Evolutionary conservation across 2,797 vertebrate species (phyloP), one percentile per base, ranked within the genome.

Genomic region (Mareca strepera): DNA sequence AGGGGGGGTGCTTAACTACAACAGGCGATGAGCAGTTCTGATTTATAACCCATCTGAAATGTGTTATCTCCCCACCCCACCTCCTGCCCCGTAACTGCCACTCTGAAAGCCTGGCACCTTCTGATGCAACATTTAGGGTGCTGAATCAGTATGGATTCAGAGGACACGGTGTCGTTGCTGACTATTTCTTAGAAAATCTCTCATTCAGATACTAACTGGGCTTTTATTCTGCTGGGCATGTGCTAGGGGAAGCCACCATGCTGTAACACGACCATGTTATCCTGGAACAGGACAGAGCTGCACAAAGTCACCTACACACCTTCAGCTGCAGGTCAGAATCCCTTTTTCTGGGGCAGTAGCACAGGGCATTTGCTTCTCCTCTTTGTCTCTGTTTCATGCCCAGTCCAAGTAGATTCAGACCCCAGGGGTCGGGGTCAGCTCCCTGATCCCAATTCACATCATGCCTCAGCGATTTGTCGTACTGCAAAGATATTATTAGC

Each of bases 41-140:
- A 94, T 95, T 94, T 94, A 94, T 80, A 88, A 88, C 82, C 70
- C 56, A 29, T 91, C 46, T 63, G 66, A 94, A 93, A 59, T 15
- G 14, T 56, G 93, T 94, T 94, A 88, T 82, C 93, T 93, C 43
- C 46, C 14, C 55, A 77, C 28, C 63, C 87, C 90, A 90, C 77
- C 88, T 93, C 91, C 88, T 95, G 80, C 80, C 77, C 78, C 58
- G 48, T 64, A 95, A 90, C 94, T 82, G 92, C 75, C 56, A 1
- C 81, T 74, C 41, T 58, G 21, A 43, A 22, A 94, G 83, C 53
- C 78, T 68, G 73, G 64, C 44, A 74, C 69, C 72, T 86, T 94
- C 94, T 96, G 93, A 82, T 91, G 86, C 63, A 84, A 82, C 35
- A 11, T 66, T 56, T 17, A 52, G 62, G 15, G 60, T 72, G 86